phyloP scores from a whole-genome alignment of 2,797 vertebrate genomes.

The Rhinoraja longicauda region DNA sequence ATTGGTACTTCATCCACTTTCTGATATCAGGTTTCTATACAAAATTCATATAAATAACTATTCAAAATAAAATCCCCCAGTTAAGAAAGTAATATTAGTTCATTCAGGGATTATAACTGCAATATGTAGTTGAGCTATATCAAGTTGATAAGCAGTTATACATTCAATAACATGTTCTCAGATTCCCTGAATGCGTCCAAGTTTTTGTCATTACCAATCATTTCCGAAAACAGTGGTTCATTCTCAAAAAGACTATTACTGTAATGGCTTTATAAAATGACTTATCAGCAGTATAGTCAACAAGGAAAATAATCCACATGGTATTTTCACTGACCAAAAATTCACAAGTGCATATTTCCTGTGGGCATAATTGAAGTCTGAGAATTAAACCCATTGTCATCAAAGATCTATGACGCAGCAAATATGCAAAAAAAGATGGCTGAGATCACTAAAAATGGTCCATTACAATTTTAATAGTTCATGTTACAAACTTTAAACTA shows the following conservation, averaged over 20 bases:
- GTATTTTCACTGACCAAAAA: background rate
- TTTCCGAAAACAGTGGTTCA: background rate
- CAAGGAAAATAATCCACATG: background rate
- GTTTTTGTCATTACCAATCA: background rate
- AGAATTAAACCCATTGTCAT: background rate
- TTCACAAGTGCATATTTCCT: background rate
- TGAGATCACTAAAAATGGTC: background rate
- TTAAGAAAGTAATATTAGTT: too few species aligned
- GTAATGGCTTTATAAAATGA: background rate
- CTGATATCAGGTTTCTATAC: too few species aligned
- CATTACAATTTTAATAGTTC: background rate
- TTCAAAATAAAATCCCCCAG: too few species aligned
- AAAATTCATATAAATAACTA: too few species aligned
- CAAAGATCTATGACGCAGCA: background rate
- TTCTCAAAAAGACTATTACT: background rate
- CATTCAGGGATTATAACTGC: too few species aligned
- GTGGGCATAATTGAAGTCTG: too few species aligned
- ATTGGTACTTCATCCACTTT: too few species aligned
- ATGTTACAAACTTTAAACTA: background rate
- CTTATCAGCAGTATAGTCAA: background rate
- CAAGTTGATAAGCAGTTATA: background rate
- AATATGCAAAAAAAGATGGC: too few species aligned
- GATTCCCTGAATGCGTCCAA: background rate
- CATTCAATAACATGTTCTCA: background rate
- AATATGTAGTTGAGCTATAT: background rate